Evolutionary conservation across 2,888 invertebrate species (phyloP).

Genomic region (Apotomis turbidana): DNA sequence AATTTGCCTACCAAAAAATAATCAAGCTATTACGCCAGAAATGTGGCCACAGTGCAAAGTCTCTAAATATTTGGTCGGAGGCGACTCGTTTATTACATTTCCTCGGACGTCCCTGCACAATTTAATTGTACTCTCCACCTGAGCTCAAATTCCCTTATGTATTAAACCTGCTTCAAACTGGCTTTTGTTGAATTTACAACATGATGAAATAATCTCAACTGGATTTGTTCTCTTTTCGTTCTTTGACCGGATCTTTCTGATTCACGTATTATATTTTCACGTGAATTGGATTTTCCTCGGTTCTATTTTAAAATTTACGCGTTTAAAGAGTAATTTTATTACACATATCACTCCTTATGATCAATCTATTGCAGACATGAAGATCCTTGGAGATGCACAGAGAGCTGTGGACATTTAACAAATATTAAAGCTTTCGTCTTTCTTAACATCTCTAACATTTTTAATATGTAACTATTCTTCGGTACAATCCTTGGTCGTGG

Average conservation of each 20-base stretch:
- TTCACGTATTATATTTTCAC: background rate
- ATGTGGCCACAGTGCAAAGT: conserved; percentile 54
- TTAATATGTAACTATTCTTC: too few relatives aligned
- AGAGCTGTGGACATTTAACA: too few relatives aligned
- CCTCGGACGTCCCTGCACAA: conserved; percentile 70
- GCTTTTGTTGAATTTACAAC: conserved; percentile 52
- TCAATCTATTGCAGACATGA: too few relatives aligned
- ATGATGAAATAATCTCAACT: conserved; percentile 43
- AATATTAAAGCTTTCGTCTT: too few relatives aligned
- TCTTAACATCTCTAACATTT: too few relatives aligned
- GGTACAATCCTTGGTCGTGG: too few relatives aligned
- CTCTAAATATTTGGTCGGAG: conserved; percentile 74
- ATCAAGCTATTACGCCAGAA: conserved; percentile 46
- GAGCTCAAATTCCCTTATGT: conserved; percentile 61
- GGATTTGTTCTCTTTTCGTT: conserved; percentile 37
- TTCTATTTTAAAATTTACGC: background rate
- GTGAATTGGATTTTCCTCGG: background rate
- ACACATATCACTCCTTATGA: too few relatives aligned
- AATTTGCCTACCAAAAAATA: conserved; percentile 22
- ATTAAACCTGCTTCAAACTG: conserved; percentile 47
- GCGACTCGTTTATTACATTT: conserved; percentile 77
- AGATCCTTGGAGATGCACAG: too few relatives aligned
- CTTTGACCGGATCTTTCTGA: conserved; percentile 1
- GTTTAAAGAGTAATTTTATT: too few relatives aligned
- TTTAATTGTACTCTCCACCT: conserved; percentile 75